Percentiles rank a stretch among this genome's conserved stretches.
Conservation (phyloP, 2,797 vertebrate species). For the Chromis chromis region DNA sequence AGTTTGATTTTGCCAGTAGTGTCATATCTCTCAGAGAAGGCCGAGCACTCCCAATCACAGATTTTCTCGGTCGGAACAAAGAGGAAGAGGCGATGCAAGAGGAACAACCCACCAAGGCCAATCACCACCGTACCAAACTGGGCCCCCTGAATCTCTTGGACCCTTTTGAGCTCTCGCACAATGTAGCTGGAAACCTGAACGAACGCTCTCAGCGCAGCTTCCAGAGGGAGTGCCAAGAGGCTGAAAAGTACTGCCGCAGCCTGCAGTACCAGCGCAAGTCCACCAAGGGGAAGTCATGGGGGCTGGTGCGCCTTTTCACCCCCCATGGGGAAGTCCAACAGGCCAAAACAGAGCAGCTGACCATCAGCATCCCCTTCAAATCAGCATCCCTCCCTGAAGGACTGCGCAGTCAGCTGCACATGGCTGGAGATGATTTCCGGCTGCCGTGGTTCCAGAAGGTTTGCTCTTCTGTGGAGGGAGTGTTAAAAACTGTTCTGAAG, state of each 20-base stretch:
- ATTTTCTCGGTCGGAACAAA: conserved; percentile 68
- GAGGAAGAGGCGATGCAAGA: conserved; percentile 40
- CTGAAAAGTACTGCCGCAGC: conserved; percentile 91
- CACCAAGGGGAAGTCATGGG: conserved; percentile 89
- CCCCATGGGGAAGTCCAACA: conserved; percentile 60
- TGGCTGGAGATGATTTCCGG: conserved; percentile 71
- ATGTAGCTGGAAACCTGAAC: conserved; percentile 91
- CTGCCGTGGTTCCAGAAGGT: conserved; percentile 81
- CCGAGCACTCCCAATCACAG: conserved; percentile 76
- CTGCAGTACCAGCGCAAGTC: conserved; percentile 89
- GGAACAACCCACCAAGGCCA: conserved; percentile 41
- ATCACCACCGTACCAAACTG: conserved; percentile 64
- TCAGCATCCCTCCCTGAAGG: conserved; percentile 64
- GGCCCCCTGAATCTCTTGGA: conserved; percentile 91
- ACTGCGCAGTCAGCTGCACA: conserved; percentile 70
- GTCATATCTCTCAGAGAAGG: conserved; percentile 88
- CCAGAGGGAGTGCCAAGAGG: conserved; percentile 84
- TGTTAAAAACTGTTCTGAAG: conserved; percentile 83
- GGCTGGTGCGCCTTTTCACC: conserved; percentile 89
- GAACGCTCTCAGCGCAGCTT: conserved; percentile 85
- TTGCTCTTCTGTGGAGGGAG: conserved; percentile 71
- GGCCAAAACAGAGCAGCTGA: conserved; percentile 46
- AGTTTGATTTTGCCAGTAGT: conserved; percentile 86
- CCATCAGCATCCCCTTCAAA: conserved; percentile 82
- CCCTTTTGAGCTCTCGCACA: conserved; percentile 94